Evolutionary conservation across 2,113 vertebrate genomes (phyloP).

Genomic region (Oryzias javanicus): DNA sequence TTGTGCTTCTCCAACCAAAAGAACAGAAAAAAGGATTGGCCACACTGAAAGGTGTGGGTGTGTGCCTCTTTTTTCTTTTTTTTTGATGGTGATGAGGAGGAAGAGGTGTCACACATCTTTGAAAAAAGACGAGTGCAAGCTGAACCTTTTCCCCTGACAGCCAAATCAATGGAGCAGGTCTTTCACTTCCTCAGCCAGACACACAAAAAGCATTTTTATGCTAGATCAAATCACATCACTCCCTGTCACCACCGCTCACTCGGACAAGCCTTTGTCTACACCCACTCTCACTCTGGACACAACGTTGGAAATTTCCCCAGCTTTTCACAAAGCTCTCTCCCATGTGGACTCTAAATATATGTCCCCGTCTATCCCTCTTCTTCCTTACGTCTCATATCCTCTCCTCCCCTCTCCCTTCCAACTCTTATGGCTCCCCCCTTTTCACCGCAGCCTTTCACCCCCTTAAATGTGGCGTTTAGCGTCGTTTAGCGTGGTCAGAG

Average conservation of each 20-base stretch:
- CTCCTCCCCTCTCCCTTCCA: slow-evolving; percentile 4
- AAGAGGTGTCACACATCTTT: slow-evolving; percentile 52
- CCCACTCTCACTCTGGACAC: slow-evolving; percentile 14
- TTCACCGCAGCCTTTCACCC: slow-evolving; percentile 57
- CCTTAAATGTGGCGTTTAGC: slow-evolving; percentile 78
- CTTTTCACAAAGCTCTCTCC: slow-evolving; percentile 28
- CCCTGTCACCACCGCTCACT: slow-evolving; percentile 50
- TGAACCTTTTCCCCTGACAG: slow-evolving; percentile 54
- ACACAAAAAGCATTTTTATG: slow-evolving; percentile 72
- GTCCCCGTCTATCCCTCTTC: slow-evolving; percentile 5
- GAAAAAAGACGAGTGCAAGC: slow-evolving; percentile 49
- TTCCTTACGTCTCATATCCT: slow-evolving; percentile 12
- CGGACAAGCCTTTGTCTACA: slow-evolving; percentile 29
- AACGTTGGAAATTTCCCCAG: slow-evolving; percentile 26
- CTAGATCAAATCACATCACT: slow-evolving; percentile 69
- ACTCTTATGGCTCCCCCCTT: slow-evolving; percentile 6
- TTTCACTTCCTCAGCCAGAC: slow-evolving; percentile 60
- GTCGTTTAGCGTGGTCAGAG: slow-evolving; percentile 78
- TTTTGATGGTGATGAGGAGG: slow-evolving; percentile 31
- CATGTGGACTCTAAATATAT: slow-evolving; percentile 21
- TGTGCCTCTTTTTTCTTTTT: slow-evolving; percentile 8
- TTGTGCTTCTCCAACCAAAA: slow-evolving; percentile 3
- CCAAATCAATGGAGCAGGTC: slow-evolving; percentile 66
- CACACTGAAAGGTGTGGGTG: slow-evolving; percentile 18
- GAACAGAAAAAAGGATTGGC: slow-evolving; percentile 26